Evolutionary conservation across 2,113 vertebrate genomes (phyloP), one percentile per base, ranked within the genome.

Genomic region (Ciconia stormi): DNA sequence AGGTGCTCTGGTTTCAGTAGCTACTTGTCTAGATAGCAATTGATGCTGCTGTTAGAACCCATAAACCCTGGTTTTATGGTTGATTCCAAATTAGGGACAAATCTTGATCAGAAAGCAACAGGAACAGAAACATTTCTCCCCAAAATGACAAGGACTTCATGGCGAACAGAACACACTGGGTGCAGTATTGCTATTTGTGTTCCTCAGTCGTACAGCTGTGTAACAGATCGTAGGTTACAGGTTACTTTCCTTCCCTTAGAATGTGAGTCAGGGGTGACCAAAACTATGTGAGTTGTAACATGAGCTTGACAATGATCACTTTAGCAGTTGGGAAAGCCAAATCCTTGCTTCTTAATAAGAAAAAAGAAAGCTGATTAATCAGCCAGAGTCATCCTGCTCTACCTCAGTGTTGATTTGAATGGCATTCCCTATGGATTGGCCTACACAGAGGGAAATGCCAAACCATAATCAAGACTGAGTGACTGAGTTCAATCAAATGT

Each of bases 331-430:
- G 55, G 62, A 66, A 87, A 93, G 84, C 59, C 62, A 77, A 65
- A 32, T 44, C 10, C 29, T 90, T 55, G 47, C 50, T 84, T 55
- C 38, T 82, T 72, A 73, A 52, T 58, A 47, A 59, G 62, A 81
- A 53, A 81, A 90, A 85, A 59, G 66, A 84, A 94, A 82, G 70
- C 77, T 93, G 92, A 90, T 96, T 80, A 87, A 85, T 96, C 85
- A 86, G 67, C 78, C 92, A 38, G 93, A 70, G 82, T 97, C 95
- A 96, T 42, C 87, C n/a, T 84, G 62, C 81, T 72, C 30, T 93
- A 46, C 50, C 84, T 74, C 67, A 63, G 14, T 10, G 53, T 32
- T 92, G 79, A 65, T 77, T 72, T 91, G 92, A 95, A 69, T 46
- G 79, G 91, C 73, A 73, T 94, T 96, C 94, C 71, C 49, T 49